Conservation (phyloP, 2,888 invertebrate species). For the Oscheius sp. region DNA sequence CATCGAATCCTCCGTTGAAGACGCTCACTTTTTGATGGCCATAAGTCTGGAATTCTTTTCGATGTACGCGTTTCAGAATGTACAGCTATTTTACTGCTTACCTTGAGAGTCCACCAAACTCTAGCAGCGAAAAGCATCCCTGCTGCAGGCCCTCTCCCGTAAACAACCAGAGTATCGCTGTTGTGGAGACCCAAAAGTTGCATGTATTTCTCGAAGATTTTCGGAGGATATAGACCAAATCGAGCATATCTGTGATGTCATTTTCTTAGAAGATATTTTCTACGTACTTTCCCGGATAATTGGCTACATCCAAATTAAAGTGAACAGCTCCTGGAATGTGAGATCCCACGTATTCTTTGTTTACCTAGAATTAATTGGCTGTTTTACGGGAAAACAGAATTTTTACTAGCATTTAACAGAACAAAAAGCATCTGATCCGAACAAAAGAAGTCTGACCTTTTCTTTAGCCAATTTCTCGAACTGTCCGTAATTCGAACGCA, state of each 20-base stretch:
- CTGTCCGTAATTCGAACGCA: constrained; percentile 10
- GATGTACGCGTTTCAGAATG: too few relatives aligned
- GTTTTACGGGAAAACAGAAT: not conserved
- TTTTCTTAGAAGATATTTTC: not conserved
- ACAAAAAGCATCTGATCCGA: not conserved
- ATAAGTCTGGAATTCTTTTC: constrained; percentile 55
- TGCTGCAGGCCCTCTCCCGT: constrained; percentile 60
- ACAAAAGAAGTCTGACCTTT: not conserved
- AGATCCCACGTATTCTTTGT: constrained; percentile 24
- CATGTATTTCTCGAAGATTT: constrained; percentile 62
- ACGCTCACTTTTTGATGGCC: constrained; percentile 53
- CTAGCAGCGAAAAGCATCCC: constrained; percentile 65
- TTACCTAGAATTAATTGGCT: not conserved
- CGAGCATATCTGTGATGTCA: not conserved
- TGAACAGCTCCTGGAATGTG: constrained; percentile 61
- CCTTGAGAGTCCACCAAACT: constrained; percentile 61
- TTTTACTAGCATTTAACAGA: not conserved
- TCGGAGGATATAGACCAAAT: constrained; percentile 55
- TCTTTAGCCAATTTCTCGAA: constrained; percentile 15
- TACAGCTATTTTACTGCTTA: too few relatives aligned
- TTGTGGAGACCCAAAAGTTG: constrained; percentile 60
- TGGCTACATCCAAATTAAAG: constrained; percentile 60
- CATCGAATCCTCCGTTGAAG: constrained; percentile 62
- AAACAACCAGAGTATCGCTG: constrained; percentile 48
- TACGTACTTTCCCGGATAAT: constrained; percentile 53